phyloP scores from a whole-genome alignment of 2,888 invertebrate species.

The Xestoiulus laeticollis region DNA sequence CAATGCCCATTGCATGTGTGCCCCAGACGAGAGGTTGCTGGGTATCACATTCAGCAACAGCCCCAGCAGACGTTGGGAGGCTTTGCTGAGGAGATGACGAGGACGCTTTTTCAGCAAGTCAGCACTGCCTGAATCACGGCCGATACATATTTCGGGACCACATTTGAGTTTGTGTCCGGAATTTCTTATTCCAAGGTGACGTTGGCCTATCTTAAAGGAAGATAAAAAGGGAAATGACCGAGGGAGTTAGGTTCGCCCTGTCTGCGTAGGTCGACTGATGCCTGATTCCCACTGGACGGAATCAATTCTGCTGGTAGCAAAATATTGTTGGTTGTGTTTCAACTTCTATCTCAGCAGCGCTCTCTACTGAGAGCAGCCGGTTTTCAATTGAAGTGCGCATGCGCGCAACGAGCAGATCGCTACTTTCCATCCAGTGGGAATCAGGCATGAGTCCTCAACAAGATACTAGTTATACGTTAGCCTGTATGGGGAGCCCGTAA shows the following conservation, averaged over 20 bases:
- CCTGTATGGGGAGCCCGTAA: too few species aligned
- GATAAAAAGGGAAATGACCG: background rate
- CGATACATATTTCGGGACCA: conserved; percentile 21
- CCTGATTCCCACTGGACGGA: too few species aligned
- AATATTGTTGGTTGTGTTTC: too few species aligned
- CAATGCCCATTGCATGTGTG: background rate
- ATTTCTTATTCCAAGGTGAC: conserved; percentile 1
- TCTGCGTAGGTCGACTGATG: too few species aligned
- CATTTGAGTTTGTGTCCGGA: background rate
- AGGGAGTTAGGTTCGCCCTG: background rate
- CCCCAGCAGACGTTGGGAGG: background rate
- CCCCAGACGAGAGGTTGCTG: background rate
- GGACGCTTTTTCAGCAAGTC: background rate
- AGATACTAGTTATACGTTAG: too few species aligned
- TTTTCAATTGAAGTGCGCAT: too few species aligned
- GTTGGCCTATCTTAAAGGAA: background rate
- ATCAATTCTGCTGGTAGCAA: too few species aligned
- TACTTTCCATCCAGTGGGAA: too few species aligned
- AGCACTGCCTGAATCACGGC: conserved; percentile 7
- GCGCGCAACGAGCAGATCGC: too few species aligned
- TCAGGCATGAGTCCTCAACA: too few species aligned
- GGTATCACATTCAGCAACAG: background rate
- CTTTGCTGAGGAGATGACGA: background rate
- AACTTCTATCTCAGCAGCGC: too few species aligned
- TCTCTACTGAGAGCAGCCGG: too few species aligned